phyloP scores from a whole-genome alignment of 2,797 vertebrate genomes.

The Coendou prehensilis region DNA sequence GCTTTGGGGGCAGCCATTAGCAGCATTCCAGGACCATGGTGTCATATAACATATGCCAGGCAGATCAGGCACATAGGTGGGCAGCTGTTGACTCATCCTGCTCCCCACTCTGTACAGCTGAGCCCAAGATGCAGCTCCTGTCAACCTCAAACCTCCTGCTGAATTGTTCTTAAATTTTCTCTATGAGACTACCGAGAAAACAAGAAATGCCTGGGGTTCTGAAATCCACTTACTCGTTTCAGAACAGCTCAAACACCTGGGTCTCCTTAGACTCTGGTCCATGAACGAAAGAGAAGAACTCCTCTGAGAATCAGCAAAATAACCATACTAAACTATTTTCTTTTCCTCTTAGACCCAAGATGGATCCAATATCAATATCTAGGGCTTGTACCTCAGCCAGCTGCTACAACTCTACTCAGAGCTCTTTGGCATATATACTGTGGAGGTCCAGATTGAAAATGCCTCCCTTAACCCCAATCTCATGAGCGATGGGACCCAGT shows the following conservation, averaged over 20 bases:
- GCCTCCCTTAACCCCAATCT: background rate
- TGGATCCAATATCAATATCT: background rate
- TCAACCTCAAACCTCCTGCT: conserved; percentile 9
- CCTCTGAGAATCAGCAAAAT: background rate
- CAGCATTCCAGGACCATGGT: background rate
- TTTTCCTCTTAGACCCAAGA: background rate
- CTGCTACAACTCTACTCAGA: background rate
- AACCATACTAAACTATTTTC: background rate
- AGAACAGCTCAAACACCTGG: conserved; percentile 2
- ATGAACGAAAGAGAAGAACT: background rate
- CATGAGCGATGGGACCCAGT: background rate
- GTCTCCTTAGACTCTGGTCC: background rate
- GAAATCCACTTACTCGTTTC: conserved; percentile 45
- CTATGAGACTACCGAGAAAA: conserved; percentile 20
- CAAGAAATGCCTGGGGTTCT: conserved; percentile 35
- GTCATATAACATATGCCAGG: background rate
- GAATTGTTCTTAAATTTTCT: conserved; percentile 33
- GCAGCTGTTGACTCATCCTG: background rate
- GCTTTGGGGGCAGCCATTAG: background rate
- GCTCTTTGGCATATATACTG: background rate
- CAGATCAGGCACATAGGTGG: background rate
- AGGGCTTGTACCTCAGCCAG: background rate
- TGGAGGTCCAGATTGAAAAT: conserved; percentile 47
- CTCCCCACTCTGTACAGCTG: background rate
- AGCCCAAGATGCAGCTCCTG: background rate